Conservation (phyloP, 2,797 vertebrate species). For the Atherinosoma microstoma region DNA sequence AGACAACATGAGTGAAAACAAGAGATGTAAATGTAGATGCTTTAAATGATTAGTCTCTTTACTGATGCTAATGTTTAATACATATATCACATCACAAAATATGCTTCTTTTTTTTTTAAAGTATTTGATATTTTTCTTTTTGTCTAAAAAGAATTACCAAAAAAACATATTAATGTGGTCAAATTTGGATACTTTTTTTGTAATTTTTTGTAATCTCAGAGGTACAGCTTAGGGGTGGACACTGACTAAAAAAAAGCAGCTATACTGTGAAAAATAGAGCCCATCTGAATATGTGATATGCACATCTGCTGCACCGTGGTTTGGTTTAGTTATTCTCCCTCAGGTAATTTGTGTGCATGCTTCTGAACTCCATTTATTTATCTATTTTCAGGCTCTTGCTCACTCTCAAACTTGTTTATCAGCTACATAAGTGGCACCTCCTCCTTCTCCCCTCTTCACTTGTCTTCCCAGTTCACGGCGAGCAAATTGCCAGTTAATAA, state of each 20-base stretch:
- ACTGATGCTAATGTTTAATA: background rate
- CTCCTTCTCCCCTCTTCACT: slow-evolving; percentile 62
- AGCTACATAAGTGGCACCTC: slow-evolving; percentile 56
- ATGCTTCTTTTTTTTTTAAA: no score
- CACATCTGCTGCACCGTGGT: slow-evolving; percentile 19
- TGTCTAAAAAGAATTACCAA: no score
- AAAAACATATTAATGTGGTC: no score
- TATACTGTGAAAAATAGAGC: no score
- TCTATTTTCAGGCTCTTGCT: slow-evolving; percentile 55
- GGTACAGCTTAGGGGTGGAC: no score
- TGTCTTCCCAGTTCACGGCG: slow-evolving; percentile 51
- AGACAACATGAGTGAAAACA: background rate
- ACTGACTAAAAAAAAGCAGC: no score
- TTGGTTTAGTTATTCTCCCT: slow-evolving; percentile 22
- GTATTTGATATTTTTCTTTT: no score
- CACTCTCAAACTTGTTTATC: slow-evolving; percentile 26
- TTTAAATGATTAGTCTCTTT: background rate
- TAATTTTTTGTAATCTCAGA: no score
- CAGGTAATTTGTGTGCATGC: slow-evolving; percentile 46
- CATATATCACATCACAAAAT: background rate
- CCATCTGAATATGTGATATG: background rate
- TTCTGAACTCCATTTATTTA: slow-evolving; percentile 54
- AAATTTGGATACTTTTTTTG: no score
- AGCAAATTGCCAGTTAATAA: slow-evolving; percentile 77
- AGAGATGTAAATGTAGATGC: background rate